phyloP scores from a whole-genome alignment of 2,113 vertebrate species.

The Gadus chalcogrammus region DNA sequence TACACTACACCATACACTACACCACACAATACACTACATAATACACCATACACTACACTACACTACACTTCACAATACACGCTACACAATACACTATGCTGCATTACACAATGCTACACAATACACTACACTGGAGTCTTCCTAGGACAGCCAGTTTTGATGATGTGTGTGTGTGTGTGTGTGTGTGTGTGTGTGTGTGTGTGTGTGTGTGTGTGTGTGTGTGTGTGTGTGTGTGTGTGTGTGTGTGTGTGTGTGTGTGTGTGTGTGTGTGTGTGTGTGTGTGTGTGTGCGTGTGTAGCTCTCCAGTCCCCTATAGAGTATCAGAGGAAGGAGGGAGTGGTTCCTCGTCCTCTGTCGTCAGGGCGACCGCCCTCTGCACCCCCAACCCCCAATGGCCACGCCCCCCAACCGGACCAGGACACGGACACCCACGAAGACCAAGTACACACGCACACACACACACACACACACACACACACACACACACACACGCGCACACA shows the following conservation, averaged over 20 bases:
- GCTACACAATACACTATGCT: too few species aligned
- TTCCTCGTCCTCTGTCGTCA: conserved; percentile 79
- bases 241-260: neutral
- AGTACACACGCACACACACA: conserved; percentile 45
- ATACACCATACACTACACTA: too few species aligned
- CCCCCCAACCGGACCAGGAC: conserved; percentile 79
- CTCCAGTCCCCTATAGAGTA: conserved; percentile 97
- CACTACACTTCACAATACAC: too few species aligned
- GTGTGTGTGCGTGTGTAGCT: conserved; percentile 64
- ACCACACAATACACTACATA: too few species aligned
- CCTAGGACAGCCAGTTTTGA: too few species aligned
- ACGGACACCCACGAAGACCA: conserved; percentile 83
- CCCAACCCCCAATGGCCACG: conserved; percentile 90
- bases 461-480: neutral
- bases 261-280: neutral
- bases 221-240: conserved; percentile 11
- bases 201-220: conserved; percentile 13
- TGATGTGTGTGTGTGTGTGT: neutral
- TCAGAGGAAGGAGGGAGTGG: conserved; percentile 84
- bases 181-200: conserved; percentile 1
- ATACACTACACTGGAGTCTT: too few species aligned
- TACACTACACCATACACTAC: too few species aligned
- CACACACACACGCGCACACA: neutral
- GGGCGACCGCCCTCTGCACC: conserved; percentile 78
- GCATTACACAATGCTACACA: too few species aligned